A percentile compares a stretch with the other conserved stretches of the same genome.
phyloP scores from a whole-genome alignment of 1,140 invertebrate species.

The Pseudomyrmex dendroicus region DNA sequence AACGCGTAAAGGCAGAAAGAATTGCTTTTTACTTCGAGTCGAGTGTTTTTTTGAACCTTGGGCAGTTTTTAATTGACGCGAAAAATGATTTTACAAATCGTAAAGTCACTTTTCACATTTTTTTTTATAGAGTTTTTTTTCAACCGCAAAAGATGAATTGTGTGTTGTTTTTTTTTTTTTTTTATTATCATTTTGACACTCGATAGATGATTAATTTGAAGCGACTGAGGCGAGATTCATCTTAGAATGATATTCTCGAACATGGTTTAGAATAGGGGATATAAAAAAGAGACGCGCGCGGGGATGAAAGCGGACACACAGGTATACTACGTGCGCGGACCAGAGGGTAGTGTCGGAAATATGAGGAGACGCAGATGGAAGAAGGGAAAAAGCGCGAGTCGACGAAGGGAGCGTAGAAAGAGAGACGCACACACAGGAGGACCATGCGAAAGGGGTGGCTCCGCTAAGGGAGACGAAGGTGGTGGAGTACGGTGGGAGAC shows the following conservation, averaged over 20 bases:
- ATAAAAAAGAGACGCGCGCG: constrained; percentile 26
- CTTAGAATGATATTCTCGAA: constrained; percentile 11
- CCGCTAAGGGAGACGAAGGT: constrained; percentile 60
- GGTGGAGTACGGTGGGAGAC: constrained; percentile 31
- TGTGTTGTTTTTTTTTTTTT: too few relatives aligned
- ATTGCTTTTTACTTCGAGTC: too few relatives aligned
- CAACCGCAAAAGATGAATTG: too few relatives aligned
- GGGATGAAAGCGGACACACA: constrained; percentile 12
- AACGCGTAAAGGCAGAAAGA: not conserved
- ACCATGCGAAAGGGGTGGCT: constrained; percentile 52
- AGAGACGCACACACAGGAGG: constrained; percentile 11
- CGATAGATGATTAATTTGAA: constrained; percentile 28
- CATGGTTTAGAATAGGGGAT: constrained; percentile 5
- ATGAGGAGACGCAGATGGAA: constrained; percentile 40
- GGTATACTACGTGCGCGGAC: constrained; percentile 18
- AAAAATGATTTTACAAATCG: too few relatives aligned
- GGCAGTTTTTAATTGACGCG: too few relatives aligned
- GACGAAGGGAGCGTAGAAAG: constrained; percentile 30
- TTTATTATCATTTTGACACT: not conserved
- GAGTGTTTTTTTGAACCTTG: too few relatives aligned
- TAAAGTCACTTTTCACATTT: too few relatives aligned
- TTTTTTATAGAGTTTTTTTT: too few relatives aligned
- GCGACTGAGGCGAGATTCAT: constrained; percentile 7
- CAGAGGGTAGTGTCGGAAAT: constrained; percentile 36
- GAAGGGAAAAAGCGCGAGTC: constrained; percentile 46